A percentile compares a stretch with the other conserved stretches of the same genome.
These are phyloP conservation scores for Ranitomeya variabilis DNA, from an alignment of 2,113 vertebrate genomes.

Conservation along the genomic window DNA sequence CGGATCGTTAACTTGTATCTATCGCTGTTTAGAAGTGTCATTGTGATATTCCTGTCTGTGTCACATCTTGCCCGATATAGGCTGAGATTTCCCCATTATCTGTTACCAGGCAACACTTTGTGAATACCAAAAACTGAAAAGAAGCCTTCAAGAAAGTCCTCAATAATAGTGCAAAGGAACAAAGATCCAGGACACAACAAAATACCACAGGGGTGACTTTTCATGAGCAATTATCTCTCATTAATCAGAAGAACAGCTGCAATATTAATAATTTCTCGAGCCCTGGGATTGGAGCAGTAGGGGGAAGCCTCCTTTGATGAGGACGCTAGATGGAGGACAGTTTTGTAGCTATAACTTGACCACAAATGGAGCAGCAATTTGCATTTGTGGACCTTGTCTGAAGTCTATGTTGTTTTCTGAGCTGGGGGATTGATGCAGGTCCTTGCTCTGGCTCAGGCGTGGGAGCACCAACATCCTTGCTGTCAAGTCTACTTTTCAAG, in stretches of 20 bases:
- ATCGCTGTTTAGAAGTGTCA: constrained; percentile 93
- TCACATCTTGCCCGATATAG: constrained; percentile 96
- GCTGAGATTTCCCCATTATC: constrained; percentile 94
- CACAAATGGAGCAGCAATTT: constrained; percentile 15
- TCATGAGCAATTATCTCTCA: constrained; percentile 99
- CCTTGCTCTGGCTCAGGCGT: constrained; percentile 66
- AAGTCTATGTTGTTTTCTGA: constrained; percentile 23
- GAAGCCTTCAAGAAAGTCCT: constrained; percentile 97
- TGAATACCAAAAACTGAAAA: constrained; percentile 99
- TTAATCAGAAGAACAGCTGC: constrained; percentile 99
- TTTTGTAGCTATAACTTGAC: neutral
- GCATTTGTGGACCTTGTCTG: constrained; percentile 6
- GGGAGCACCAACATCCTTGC: constrained; percentile 74
- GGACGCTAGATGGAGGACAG: neutral
- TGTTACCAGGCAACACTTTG: constrained; percentile 98
- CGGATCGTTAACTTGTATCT: constrained; percentile 98
- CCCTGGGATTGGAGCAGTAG: constrained; percentile 76
- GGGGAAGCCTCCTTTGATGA: constrained; percentile 5
- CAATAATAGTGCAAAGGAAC: constrained; percentile 97
- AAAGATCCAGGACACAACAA: constrained; percentile 98
- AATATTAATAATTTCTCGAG: constrained; percentile 87
- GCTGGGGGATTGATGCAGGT: neutral
- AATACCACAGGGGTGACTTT: constrained; percentile 99
- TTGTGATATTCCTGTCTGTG: constrained; percentile 94
- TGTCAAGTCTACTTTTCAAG: constrained; percentile 75